A percentile compares a stretch with the other conserved stretches of the same genome.
Evolutionary conservation across 2,113 vertebrate genomes (phyloP).

Genomic region (Pseudopipra pipra): DNA sequence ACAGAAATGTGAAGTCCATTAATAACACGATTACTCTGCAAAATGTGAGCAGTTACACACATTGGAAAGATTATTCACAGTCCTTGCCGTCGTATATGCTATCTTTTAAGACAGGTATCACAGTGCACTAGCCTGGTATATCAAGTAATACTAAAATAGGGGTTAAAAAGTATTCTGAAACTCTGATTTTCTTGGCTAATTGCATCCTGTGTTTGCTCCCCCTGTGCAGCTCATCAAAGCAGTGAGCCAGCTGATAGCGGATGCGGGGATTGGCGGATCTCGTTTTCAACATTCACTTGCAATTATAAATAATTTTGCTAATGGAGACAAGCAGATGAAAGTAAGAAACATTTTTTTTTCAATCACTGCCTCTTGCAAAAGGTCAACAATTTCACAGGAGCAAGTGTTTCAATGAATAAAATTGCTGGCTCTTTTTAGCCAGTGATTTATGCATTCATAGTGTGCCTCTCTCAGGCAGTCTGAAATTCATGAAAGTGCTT

Average conservation of each 20-base stretch:
- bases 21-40: not conserved
- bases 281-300: slow-evolving; percentile 96
- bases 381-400: not conserved
- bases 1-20: not conserved
- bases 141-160: not conserved
- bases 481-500: not conserved
- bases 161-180: not conserved
- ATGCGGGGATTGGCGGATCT: slow-evolving; percentile 94
- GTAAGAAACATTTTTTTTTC: slow-evolving; percentile 74
- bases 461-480: not conserved
- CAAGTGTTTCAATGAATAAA: not conserved
- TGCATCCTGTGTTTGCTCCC: not conserved
- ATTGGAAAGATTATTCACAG: not conserved
- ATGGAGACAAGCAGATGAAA: slow-evolving; percentile 95
- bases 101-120: not conserved
- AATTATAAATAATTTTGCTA: slow-evolving; percentile 98
- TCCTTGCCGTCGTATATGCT: not conserved
- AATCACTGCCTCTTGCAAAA: not conserved
- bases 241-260: slow-evolving; percentile 96
- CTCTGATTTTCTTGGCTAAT: not conserved
- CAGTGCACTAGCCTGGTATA: not conserved
- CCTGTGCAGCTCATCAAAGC: slow-evolving; percentile 91
- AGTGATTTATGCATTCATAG: not conserved
- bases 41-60: not conserved
- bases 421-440: not conserved